Conservation (phyloP, 1,140 invertebrate species). For the Caenorhabditis tropicalis region DNA sequence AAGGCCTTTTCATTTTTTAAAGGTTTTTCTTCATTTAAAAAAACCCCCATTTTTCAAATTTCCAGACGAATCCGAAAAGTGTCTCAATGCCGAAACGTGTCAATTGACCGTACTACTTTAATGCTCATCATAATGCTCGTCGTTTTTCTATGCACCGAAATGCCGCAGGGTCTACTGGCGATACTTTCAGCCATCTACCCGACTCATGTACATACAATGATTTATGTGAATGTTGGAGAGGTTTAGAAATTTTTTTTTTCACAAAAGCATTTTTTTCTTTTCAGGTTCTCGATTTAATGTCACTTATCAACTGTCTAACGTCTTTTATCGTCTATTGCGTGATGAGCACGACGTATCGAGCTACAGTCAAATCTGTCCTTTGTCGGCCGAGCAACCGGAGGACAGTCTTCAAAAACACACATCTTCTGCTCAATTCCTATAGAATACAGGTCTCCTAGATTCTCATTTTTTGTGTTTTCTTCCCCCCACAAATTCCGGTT, state of each 20-base stretch:
- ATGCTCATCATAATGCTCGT: constrained; percentile 61
- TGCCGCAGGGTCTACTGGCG: constrained; percentile 57
- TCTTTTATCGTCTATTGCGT: constrained; percentile 56
- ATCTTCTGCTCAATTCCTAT: constrained; percentile 33
- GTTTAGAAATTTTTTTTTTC: not conserved
- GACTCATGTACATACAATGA: constrained; percentile 51
- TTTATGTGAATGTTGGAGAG: constrained; percentile 57
- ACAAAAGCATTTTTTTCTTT: not conserved
- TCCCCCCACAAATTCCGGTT: not conserved
- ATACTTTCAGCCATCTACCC: constrained; percentile 57
- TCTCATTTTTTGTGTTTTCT: not conserved
- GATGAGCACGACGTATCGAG: constrained; percentile 53
- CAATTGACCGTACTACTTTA: constrained; percentile 55
- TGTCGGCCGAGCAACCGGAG: not conserved
- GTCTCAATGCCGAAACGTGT: constrained; percentile 35
- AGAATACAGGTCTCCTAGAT: constrained; percentile 35
- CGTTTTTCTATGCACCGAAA: constrained; percentile 58
- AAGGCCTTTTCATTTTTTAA: too few species aligned
- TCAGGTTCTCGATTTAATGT: constrained; percentile 54
- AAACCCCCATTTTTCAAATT: not conserved
- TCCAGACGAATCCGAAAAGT: constrained; percentile 29
- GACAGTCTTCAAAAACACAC: constrained; percentile 13
- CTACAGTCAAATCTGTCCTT: not conserved
- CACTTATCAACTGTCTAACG: constrained; percentile 56
- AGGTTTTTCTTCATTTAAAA: too few species aligned